Evolutionary conservation across 2,888 invertebrate genomes (phyloP).

Genomic region (Hermaeophaga mercurialis): DNA sequence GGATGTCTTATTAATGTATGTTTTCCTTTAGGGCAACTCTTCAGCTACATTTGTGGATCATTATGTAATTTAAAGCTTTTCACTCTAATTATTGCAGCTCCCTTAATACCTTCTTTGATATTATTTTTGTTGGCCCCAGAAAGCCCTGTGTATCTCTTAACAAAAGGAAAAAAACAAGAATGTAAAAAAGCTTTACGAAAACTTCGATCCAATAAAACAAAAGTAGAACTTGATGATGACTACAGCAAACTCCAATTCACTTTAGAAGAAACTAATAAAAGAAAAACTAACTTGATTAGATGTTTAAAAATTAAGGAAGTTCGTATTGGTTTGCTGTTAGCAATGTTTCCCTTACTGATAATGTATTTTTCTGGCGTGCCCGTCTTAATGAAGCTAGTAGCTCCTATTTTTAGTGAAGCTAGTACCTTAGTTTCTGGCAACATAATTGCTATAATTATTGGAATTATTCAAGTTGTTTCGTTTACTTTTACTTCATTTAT

Average conservation of each 20-base stretch:
- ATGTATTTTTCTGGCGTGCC: not conserved
- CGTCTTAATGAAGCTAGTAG: not conserved
- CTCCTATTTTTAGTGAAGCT: not conserved
- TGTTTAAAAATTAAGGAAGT: not conserved
- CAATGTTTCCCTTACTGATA: not conserved
- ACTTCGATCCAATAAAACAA: not conserved
- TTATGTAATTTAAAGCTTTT: constrained; percentile 6
- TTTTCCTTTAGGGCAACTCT: constrained; percentile 14
- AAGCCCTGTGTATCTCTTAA: not conserved
- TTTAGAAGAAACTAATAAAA: not conserved
- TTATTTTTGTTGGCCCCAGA: not conserved
- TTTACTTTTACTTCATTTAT: not conserved
- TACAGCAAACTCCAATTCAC: not conserved
- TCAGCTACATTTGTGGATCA: constrained; percentile 15
- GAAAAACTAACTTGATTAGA: not conserved
- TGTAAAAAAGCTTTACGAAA: not conserved
- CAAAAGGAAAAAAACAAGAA: not conserved
- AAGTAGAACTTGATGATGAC: not conserved
- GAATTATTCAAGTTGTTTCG: not conserved
- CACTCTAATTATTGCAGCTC: constrained; percentile 14
- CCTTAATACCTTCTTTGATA: not conserved
- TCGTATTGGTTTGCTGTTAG: not conserved
- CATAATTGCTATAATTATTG: not conserved
- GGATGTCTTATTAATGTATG: constrained; percentile 12
- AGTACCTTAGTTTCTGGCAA: not conserved